phyloP scores from a whole-genome alignment of 2,113 vertebrate species.

The Tetraodon nigroviridis region DNA sequence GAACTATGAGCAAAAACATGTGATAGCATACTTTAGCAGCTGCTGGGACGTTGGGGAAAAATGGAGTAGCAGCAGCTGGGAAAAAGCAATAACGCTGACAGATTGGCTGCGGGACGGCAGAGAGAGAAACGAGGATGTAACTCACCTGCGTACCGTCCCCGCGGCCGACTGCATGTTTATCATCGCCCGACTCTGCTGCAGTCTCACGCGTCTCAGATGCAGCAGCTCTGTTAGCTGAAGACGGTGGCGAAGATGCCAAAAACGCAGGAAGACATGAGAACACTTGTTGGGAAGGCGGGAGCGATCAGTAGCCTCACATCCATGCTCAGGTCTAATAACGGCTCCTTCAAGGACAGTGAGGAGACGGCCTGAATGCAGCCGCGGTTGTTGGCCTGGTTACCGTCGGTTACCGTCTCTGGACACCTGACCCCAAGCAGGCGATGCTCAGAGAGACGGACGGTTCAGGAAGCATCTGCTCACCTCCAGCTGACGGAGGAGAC shows the following conservation, averaged over 20 bases:
- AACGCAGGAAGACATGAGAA: constrained; percentile 5
- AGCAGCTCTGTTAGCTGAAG: too few species aligned
- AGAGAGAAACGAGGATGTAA: background rate
- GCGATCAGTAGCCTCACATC: too few species aligned
- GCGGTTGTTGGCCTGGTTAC: constrained; percentile 4
- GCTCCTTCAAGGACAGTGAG: constrained; percentile 54
- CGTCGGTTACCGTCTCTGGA: constrained; percentile 26
- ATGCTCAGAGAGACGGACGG: constrained; percentile 9
- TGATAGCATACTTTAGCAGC: background rate
- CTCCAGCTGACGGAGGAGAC: too few species aligned
- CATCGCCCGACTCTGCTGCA: background rate
- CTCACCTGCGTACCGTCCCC: background rate
- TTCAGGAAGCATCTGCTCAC: constrained; percentile 1
- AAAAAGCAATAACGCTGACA: constrained; percentile 31
- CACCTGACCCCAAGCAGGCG: too few species aligned
- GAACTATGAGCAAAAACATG: background rate
- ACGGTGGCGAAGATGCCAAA: too few species aligned
- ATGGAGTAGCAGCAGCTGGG: background rate
- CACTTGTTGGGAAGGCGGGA: too few species aligned
- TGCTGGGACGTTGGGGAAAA: constrained; percentile 13
- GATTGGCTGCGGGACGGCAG: constrained; percentile 39
- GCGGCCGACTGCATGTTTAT: background rate
- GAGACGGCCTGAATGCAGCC: constrained; percentile 33
- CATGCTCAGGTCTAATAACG: background rate
- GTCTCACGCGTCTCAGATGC: constrained; percentile 41